A percentile compares a stretch with the other conserved stretches of the same genome.
These are phyloP conservation scores for Nasonovia ribisnigri DNA, from an alignment of 2,888 invertebrate genomes.

Conservation along the genomic window DNA sequence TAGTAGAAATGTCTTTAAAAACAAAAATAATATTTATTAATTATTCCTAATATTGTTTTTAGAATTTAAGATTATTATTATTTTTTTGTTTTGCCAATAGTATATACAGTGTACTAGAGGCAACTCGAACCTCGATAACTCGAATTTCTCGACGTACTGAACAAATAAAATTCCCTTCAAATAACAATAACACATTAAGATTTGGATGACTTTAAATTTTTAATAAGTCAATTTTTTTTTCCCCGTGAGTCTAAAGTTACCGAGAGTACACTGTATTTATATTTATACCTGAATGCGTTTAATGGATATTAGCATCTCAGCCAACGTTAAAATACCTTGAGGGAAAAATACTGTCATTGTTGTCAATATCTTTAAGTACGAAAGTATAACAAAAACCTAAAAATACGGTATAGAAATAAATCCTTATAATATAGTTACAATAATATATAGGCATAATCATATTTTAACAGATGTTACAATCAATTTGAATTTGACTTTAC, in stretches of 20 bases:
- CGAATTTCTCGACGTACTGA: too few species aligned
- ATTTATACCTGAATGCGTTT: neutral
- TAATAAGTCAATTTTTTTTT: too few species aligned
- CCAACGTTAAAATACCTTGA: slow-evolving; percentile 83
- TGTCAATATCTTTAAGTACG: slow-evolving; percentile 88
- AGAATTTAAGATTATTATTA: neutral
- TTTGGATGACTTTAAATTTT: too few species aligned
- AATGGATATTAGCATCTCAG: slow-evolving; percentile 71
- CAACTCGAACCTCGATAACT: too few species aligned
- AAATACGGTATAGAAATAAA: slow-evolving; percentile 74
- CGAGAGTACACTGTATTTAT: too few species aligned
- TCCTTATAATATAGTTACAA: neutral
- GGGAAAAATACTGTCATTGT: slow-evolving; percentile 92
- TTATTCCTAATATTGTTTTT: neutral
- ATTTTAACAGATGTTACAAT: too few species aligned
- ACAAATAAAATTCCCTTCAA: too few species aligned
- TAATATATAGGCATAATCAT: too few species aligned
- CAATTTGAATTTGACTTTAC: neutral
- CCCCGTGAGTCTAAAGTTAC: too few species aligned
- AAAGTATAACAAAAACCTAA: slow-evolving; percentile 81
- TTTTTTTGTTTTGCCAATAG: neutral
- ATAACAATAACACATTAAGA: too few species aligned
- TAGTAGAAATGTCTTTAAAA: slow-evolving; percentile 70
- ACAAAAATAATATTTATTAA: slow-evolving; percentile 17
- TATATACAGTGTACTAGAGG: too few species aligned